Evolutionary conservation across 1,140 invertebrate genomes (phyloP).

Genomic region (Tenebrio molitor): DNA sequence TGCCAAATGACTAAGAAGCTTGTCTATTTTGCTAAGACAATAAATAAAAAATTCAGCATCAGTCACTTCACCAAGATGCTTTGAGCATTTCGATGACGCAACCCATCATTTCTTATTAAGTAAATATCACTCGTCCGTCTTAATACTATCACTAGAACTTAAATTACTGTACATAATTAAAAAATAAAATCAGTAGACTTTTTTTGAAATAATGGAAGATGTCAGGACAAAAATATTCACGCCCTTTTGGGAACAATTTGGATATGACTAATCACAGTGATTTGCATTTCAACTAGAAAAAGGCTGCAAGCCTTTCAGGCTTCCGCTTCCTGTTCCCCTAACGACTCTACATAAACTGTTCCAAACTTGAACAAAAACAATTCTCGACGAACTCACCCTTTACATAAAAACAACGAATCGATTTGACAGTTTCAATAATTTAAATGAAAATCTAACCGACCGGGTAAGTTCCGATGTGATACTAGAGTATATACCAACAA

Average conservation of each 20-base stretch:
- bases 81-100: slow-evolving; percentile 36
- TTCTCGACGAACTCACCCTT: slow-evolving; percentile 17
- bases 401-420: slow-evolving; percentile 2
- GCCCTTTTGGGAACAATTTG: slow-evolving; percentile 48
- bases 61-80: slow-evolving; percentile 33
- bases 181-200: slow-evolving; percentile 45
- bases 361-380: slow-evolving; percentile 54
- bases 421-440: slow-evolving; percentile 9
- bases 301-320: slow-evolving; percentile 27
- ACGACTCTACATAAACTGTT: slow-evolving; percentile 49
- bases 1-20: slow-evolving; percentile 47
- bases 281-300: slow-evolving; percentile 49
- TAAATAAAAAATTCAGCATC: slow-evolving; percentile 37
- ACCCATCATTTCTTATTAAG: slow-evolving; percentile 39
- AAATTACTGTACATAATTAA: slow-evolving; percentile 53
- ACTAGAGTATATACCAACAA: slow-evolving; percentile 30
- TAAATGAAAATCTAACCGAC: slow-evolving; percentile 12
- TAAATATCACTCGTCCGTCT: slow-evolving; percentile 54
- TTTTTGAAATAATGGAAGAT: slow-evolving; percentile 52
- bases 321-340: slow-evolving; percentile 34
- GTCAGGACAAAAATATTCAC: slow-evolving; percentile 46
- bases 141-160: slow-evolving; percentile 45
- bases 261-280: slow-evolving; percentile 59
- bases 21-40: slow-evolving; percentile 44
- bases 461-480: slow-evolving; percentile 15